phyloP scores from a whole-genome alignment of 1,140 invertebrate genomes.

The Cephus cinctus region DNA sequence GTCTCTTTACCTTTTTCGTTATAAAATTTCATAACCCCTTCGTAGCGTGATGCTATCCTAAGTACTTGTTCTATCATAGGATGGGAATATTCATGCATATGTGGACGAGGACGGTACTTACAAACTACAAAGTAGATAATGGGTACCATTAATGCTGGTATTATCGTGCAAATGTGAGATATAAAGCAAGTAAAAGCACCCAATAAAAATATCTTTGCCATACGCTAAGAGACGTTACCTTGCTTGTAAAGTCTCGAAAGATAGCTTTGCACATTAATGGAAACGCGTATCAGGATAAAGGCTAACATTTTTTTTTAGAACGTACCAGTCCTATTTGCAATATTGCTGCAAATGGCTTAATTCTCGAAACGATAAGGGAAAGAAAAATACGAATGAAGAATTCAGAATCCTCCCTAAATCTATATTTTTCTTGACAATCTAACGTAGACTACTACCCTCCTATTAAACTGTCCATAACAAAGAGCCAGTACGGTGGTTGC shows the following conservation, averaged over 20 bases:
- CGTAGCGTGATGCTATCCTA: not conserved
- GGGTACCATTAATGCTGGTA: constrained; percentile 19
- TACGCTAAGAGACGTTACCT: not conserved
- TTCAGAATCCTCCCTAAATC: too few species aligned
- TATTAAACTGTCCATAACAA: too few species aligned
- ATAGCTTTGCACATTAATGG: not conserved
- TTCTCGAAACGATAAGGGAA: too few species aligned
- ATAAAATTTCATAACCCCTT: not conserved
- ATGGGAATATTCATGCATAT: constrained; percentile 3
- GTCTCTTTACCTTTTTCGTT: not conserved
- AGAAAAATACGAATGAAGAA: too few species aligned
- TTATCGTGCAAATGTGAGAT: constrained; percentile 18
- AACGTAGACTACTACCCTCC: too few species aligned
- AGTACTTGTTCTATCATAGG: not conserved
- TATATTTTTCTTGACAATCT: too few species aligned
- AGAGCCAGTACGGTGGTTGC: too few species aligned
- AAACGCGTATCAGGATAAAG: not conserved
- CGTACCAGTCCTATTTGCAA: not conserved
- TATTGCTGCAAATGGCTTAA: not conserved
- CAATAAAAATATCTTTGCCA: too few species aligned
- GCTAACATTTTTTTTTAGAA: not conserved
- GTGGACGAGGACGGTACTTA: constrained; percentile 18
- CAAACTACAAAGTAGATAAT: constrained; percentile 17
- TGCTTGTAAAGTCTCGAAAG: not conserved
- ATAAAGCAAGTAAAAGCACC: constrained; percentile 20